Evolutionary conservation across 1,140 invertebrate genomes (phyloP).

Genomic region (Pseudachorutes palmiensis): DNA sequence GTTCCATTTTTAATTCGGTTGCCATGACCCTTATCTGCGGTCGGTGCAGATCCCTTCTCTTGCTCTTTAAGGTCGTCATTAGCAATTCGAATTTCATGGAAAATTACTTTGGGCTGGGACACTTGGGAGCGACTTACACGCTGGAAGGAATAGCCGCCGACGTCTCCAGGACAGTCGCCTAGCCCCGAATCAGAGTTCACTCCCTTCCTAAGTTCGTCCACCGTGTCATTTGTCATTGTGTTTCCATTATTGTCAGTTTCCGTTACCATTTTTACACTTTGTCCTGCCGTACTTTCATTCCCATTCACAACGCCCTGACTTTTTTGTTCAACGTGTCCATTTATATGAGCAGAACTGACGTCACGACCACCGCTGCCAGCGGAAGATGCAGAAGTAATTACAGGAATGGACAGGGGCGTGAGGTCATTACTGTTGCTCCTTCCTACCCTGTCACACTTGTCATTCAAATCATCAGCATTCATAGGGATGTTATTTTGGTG

Average conservation of each 20-base stretch:
- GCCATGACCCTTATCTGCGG: no score
- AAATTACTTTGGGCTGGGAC: no score
- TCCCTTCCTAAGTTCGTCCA: no score
- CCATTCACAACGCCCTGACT: constrained; percentile 23
- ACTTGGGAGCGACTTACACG: no score
- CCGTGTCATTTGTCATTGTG: constrained; percentile 25
- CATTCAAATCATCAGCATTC: background rate
- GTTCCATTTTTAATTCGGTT: no score
- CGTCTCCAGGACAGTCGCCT: no score
- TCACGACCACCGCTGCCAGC: constrained; percentile 22
- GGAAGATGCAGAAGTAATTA: constrained; percentile 20
- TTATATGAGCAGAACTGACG: constrained; percentile 11
- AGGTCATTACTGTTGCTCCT: background rate
- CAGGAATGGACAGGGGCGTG: constrained; percentile 4
- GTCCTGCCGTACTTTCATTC: constrained; percentile 15
- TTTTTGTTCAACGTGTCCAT: constrained; percentile 11
- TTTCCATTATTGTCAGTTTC: constrained; percentile 33
- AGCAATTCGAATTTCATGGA: no score
- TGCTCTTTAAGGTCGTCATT: no score
- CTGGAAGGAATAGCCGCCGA: no score
- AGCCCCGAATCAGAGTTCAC: no score
- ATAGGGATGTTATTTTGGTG: background rate
- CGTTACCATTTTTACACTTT: constrained; percentile 9
- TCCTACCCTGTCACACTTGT: background rate
- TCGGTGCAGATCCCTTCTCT: no score